These are phyloP conservation scores for Harmothoe impar DNA, from an alignment of 2,888 invertebrate species.

Conservation along the genomic window DNA sequence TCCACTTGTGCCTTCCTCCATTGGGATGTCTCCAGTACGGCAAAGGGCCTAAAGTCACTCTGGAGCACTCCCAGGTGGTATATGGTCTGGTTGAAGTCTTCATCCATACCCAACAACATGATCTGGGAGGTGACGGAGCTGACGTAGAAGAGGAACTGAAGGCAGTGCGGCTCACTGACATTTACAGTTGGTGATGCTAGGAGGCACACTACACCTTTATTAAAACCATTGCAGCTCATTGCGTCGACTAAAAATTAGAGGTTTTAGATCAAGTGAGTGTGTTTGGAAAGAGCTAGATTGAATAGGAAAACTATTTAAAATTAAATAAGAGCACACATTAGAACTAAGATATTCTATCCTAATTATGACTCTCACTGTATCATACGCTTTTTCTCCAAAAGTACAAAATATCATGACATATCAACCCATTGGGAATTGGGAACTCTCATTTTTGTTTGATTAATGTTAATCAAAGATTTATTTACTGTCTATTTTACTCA, in stretches of 20 bases:
- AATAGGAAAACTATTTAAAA: no score
- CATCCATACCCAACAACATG: not conserved
- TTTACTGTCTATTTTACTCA: no score
- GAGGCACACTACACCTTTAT: not conserved
- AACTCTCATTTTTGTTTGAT: no score
- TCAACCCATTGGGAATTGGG: no score
- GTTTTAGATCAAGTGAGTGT: no score
- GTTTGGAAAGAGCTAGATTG: no score
- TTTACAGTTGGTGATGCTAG: not conserved
- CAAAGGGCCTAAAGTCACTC: not conserved
- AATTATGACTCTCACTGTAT: no score
- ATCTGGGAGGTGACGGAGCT: not conserved
- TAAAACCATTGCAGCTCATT: not conserved
- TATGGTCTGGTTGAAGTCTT: not conserved
- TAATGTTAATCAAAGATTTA: no score
- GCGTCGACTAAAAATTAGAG: not conserved
- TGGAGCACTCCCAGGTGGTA: not conserved
- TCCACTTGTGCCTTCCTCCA: slow-evolving; percentile 22
- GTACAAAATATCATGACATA: no score
- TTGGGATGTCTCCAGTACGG: not conserved
- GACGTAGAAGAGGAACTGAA: not conserved
- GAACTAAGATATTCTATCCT: no score
- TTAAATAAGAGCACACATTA: no score
- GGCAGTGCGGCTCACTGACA: slow-evolving; percentile 2
- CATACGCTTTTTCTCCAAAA: no score